Conservation (phyloP, 2,113 vertebrate genomes). For the Rhagologus leucostigma region DNA sequence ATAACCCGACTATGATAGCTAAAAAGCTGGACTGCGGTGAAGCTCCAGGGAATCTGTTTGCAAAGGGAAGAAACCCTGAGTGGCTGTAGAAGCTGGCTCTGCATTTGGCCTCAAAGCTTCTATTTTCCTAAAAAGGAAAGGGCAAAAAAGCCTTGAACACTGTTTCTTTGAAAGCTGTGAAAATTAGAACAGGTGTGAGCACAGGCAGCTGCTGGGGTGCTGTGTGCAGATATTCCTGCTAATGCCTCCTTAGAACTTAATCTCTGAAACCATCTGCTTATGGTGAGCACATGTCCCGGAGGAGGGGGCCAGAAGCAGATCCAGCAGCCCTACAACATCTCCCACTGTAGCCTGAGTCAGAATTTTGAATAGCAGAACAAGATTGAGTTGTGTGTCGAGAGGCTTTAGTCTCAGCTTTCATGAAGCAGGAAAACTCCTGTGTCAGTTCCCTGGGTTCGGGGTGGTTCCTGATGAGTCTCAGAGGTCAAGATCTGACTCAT, state of each 20-base stretch:
- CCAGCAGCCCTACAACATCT: not conserved
- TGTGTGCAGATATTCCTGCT: conserved; percentile 57
- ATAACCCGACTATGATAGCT: not conserved
- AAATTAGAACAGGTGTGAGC: conserved; percentile 69
- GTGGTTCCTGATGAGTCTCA: not conserved
- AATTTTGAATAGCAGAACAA: not conserved
- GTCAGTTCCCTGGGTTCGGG: not conserved
- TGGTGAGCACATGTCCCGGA: conserved; percentile 52
- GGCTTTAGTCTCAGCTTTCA: not conserved
- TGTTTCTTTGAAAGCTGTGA: conserved; percentile 69
- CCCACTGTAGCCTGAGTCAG: not conserved
- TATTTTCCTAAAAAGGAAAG: conserved; percentile 39
- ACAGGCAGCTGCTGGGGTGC: conserved; percentile 57
- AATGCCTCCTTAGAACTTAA: conserved; percentile 69
- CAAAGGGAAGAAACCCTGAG: not conserved
- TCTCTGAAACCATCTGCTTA: conserved; percentile 68
- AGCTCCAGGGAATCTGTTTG: not conserved
- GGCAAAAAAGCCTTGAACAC: conserved; percentile 49
- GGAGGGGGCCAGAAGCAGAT: not conserved
- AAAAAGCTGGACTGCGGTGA: not conserved
- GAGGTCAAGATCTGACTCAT: not conserved
- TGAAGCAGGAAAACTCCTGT: not conserved
- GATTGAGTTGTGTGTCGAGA: not conserved
- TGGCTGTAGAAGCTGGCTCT: not conserved
- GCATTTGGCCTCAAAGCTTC: not conserved